Evolutionary conservation across 2,113 vertebrate genomes (phyloP), one percentile per base, ranked within the genome.

Genomic region (Chinchilla lanigera): DNA sequence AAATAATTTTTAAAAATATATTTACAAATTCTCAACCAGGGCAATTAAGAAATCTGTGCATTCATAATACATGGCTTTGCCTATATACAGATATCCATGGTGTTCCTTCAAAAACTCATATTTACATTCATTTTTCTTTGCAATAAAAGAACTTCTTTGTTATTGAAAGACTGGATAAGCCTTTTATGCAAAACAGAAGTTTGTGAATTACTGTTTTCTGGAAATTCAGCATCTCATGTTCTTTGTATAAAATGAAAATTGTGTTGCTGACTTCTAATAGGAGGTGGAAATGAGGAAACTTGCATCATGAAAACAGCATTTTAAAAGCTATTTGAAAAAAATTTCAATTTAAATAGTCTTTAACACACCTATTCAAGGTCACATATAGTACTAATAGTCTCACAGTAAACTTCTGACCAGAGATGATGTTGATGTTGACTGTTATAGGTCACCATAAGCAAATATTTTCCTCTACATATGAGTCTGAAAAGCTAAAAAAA

Each of bases 171-270:
- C 3, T 35, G 10, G 92, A 89, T 75, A 83, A 77, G 26, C 14
- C 14, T 95, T 95, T 96, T 54, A 82, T 44, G 84, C 30, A 89
- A 95, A 95, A 92, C 78, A 4, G 28, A 77, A 82, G 28, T 82
- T 67, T 94, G 11, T 35, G 9, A 92, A 82, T 38, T 81, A 47
- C 28, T 96, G 0, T 78, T 85, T 97, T 91, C 14, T 89, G 78
- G 75, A 97, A 96, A 77, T 52, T 95, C 38, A 78, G 20, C 28
- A 61, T 63, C 12, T 93, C 83, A 73, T 82, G 28, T 90, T 96
- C 56, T 91, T 96, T 94, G 52, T 16, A 71, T 90, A 58, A 81
- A 86, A n/a, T 84, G 86, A 90, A 95, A 96, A 67, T 69, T 56
- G 38, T 26, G 26, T 22, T 94, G 10, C 28, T 92, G 63, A 88